These are phyloP conservation scores for Eudyptes chrysolophus DNA, from an alignment of 2,113 vertebrate species.

Conservation along the genomic window DNA sequence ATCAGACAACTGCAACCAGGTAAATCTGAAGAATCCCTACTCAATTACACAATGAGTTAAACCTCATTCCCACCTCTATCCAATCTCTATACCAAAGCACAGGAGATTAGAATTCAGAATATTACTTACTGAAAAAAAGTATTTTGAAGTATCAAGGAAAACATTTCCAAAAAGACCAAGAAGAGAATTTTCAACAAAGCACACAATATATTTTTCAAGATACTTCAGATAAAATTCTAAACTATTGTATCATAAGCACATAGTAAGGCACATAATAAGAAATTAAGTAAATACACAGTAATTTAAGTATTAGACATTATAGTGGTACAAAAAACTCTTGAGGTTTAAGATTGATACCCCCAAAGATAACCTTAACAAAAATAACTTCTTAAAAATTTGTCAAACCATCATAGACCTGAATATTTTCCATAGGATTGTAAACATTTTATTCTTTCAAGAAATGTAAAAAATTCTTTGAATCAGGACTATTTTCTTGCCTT, in stretches of 20 bases:
- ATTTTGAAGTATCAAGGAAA: slow-evolving; percentile 47
- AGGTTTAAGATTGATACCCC: slow-evolving; percentile 68
- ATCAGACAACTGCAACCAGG: neutral
- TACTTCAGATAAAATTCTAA: slow-evolving; percentile 78
- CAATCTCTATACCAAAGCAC: slow-evolving; percentile 64
- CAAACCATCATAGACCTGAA: slow-evolving; percentile 83
- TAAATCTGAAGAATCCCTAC: slow-evolving; percentile 22
- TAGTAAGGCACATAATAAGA: slow-evolving; percentile 89
- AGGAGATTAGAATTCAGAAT: slow-evolving; percentile 68
- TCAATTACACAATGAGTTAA: neutral
- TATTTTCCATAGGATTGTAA: slow-evolving; percentile 81
- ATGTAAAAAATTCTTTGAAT: slow-evolving; percentile 64
- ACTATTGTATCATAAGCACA: slow-evolving; percentile 77
- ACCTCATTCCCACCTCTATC: neutral
- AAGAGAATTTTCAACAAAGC: slow-evolving; percentile 73
- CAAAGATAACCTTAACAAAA: slow-evolving; percentile 85
- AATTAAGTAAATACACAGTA: slow-evolving; percentile 83
- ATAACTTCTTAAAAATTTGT: slow-evolving; percentile 84
- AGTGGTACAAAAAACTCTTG: slow-evolving; percentile 83
- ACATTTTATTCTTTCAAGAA: slow-evolving; percentile 71
- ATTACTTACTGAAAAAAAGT: slow-evolving; percentile 63
- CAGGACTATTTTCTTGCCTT: slow-evolving; percentile 52
- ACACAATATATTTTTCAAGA: slow-evolving; percentile 75
- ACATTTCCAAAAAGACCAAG: slow-evolving; percentile 66
- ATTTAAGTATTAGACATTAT: slow-evolving; percentile 79